phyloP scores from a whole-genome alignment of 2,113 vertebrate species.

The Calonectris borealis region DNA sequence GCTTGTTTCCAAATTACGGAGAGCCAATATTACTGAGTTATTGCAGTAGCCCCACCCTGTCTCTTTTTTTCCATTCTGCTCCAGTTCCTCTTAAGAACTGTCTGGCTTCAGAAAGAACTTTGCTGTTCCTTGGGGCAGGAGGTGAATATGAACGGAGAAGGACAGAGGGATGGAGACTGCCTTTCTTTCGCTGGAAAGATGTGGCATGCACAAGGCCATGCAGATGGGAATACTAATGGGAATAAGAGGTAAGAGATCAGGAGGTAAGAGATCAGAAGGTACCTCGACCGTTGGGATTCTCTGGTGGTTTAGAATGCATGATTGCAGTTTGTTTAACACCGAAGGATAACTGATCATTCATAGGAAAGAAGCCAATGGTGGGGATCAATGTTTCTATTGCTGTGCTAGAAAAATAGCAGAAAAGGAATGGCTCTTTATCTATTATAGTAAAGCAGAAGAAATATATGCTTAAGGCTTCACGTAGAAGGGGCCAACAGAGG shows the following conservation, averaged over 20 bases:
- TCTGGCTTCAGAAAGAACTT: neutral
- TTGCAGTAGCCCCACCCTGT: neutral
- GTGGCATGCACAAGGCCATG: accelerated
- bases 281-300: neutral
- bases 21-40: neutral
- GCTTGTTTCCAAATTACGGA: neutral
- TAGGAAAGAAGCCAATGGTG: neutral
- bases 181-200: neutral
- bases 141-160: neutral
- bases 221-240: neutral
- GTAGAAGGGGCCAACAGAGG: neutral
- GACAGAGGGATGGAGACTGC: neutral
- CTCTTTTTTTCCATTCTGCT: neutral
- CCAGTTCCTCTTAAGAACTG: neutral
- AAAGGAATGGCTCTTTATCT: neutral
- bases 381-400: neutral
- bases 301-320: neutral
- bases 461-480: neutral
- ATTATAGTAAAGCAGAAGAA: neutral
- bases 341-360: neutral
- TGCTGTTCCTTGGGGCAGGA: neutral
- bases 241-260: neutral
- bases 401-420: neutral
- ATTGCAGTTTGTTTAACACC: neutral
- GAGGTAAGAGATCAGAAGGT: neutral